These are phyloP conservation scores for Benthochromis sp. DNA, from an alignment of 2,113 vertebrate genomes.

Conservation along the genomic window DNA sequence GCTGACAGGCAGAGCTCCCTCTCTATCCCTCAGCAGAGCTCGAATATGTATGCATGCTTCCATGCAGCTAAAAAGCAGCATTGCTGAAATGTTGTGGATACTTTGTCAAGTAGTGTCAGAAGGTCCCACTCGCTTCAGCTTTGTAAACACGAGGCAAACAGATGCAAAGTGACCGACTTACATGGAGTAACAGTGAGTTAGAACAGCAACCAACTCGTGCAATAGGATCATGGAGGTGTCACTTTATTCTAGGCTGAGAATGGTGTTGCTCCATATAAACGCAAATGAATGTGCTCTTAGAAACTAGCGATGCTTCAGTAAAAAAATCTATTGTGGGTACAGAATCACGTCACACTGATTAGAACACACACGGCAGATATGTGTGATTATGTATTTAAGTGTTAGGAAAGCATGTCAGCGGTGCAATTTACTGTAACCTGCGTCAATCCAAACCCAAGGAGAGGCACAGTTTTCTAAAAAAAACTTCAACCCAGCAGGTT, in stretches of 20 bases:
- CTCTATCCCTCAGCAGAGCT: not conserved
- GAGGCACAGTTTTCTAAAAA: not conserved
- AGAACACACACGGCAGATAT: not conserved
- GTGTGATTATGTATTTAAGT: not conserved
- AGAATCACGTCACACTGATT: not conserved
- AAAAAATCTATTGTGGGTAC: not conserved
- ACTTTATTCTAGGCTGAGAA: not conserved
- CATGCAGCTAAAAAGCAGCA: not conserved
- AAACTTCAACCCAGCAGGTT: not conserved
- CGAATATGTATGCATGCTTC: not conserved
- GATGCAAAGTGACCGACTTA: not conserved
- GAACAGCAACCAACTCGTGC: rapidly evolving
- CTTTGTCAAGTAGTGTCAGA: not conserved
- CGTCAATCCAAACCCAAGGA: not conserved
- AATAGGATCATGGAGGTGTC: not conserved
- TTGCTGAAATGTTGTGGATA: not conserved
- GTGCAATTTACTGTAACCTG: not conserved
- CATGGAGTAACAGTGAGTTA: not conserved
- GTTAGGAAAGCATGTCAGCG: not conserved
- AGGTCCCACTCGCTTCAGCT: not conserved
- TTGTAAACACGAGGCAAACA: not conserved
- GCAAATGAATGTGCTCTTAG: not conserved
- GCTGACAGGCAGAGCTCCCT: not conserved
- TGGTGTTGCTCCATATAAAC: not conserved
- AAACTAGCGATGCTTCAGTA: not conserved